phyloP scores from a whole-genome alignment of 2,888 invertebrate genomes.

The Calameuta idolon region DNA sequence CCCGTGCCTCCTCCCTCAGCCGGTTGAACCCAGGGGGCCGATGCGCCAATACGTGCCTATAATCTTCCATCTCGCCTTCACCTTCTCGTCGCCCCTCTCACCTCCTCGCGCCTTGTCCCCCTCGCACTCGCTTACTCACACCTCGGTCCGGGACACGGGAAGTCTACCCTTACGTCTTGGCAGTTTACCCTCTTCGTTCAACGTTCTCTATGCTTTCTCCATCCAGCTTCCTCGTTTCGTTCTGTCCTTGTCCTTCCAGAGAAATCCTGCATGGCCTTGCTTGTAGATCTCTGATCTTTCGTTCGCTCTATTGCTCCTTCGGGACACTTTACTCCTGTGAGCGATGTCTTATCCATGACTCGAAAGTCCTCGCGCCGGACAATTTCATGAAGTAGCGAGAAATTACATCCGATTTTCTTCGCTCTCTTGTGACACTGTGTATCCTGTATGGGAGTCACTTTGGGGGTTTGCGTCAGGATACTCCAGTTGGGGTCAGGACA shows the following conservation, averaged over 20 bases:
- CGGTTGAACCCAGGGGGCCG: conserved; percentile 54
- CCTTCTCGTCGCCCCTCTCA: conserved; percentile 27
- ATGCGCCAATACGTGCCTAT: conserved; percentile 66
- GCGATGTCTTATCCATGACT: conserved; percentile 49
- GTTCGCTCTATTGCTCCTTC: conserved; percentile 38
- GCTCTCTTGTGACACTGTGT: not conserved
- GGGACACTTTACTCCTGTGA: conserved; percentile 47
- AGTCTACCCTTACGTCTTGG: conserved; percentile 20
- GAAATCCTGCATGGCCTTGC: not conserved
- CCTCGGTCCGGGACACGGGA: not conserved
- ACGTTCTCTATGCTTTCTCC: not conserved
- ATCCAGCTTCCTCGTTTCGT: conserved; percentile 3
- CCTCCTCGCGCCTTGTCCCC: conserved; percentile 1
- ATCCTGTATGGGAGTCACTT: not conserved
- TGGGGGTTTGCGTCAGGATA: not conserved
- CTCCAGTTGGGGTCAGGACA: not conserved
- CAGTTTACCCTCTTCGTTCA: conserved; percentile 27
- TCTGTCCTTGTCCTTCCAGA: not conserved
- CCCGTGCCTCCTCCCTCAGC: conserved; percentile 26
- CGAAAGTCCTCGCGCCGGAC: conserved; percentile 31
- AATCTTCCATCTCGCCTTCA: conserved; percentile 46
- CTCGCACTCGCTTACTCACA: conserved; percentile 19
- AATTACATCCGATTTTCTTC: not conserved
- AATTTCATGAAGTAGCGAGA: not conserved
- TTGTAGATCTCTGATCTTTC: conserved; percentile 14